phyloP scores from a whole-genome alignment of 2,113 vertebrate species.

The Anoplopoma fimbria region DNA sequence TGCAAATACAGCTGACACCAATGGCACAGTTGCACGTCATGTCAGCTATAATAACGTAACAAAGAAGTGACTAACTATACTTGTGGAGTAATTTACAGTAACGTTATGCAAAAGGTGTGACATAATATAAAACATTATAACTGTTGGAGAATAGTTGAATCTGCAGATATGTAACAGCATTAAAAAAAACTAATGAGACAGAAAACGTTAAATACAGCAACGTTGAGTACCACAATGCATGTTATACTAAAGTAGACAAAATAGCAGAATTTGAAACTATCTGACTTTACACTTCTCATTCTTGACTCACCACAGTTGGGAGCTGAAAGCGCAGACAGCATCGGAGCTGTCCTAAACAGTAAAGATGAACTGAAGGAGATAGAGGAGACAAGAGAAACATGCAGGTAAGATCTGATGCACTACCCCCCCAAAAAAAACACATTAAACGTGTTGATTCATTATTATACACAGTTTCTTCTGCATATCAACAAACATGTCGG shows the following conservation, averaged over 20 bases:
- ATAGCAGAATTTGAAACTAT: background rate
- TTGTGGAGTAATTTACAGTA: background rate
- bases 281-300: background rate
- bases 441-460: background rate
- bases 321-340: constrained; percentile 95
- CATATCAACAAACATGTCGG: background rate
- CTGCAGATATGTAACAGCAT: background rate
- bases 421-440: background rate
- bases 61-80: background rate
- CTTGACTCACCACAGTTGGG: constrained; percentile 85
- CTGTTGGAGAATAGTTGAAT: background rate
- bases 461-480: background rate
- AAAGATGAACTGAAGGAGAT: constrained; percentile 97
- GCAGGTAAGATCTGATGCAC: constrained; percentile 82
- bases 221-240: background rate
- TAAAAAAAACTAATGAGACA: no score
- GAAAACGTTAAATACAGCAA: background rate
- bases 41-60: background rate
- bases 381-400: constrained; percentile 93
- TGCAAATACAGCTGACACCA: background rate
- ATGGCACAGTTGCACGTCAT: no score
- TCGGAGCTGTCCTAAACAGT: constrained; percentile 95
- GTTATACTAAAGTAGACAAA: no score
- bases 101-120: background rate
- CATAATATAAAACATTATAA: background rate